A percentile compares a stretch with the other conserved stretches of the same genome.
phyloP scores from a whole-genome alignment of 92 coral and sea anemone species.

The Palythoa heliodiscus region DNA sequence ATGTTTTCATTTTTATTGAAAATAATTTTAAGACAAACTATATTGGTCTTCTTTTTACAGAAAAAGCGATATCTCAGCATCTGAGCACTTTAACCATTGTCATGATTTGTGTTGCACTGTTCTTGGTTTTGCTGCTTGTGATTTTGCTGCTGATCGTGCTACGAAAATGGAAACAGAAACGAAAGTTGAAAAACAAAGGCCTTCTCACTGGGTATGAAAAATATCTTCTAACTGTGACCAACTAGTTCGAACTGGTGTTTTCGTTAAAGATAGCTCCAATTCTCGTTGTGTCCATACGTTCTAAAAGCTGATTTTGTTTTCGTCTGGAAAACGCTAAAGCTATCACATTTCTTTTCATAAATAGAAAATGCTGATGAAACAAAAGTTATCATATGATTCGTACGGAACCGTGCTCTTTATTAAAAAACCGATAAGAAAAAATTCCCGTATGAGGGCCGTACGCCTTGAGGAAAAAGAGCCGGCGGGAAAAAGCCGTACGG shows the following conservation, averaged over 20 bases:
- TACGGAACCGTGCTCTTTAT: not conserved
- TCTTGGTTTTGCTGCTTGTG: not conserved
- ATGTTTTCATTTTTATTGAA: too few relatives aligned
- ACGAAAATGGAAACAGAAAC: constrained; percentile 16
- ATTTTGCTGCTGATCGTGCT: not conserved
- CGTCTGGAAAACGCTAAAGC: too few relatives aligned
- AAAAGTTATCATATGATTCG: not conserved
- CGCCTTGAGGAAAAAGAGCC: not conserved
- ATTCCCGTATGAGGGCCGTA: not conserved
- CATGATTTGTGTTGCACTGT: not conserved
- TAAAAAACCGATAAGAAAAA: not conserved
- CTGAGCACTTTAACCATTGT: not conserved
- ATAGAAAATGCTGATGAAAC: too few relatives aligned
- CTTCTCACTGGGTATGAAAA: constrained; percentile 17
- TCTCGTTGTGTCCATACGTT: too few relatives aligned
- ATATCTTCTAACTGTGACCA: too few relatives aligned
- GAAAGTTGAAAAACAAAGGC: not conserved
- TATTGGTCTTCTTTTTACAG: too few relatives aligned
- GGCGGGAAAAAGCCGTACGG: not conserved
- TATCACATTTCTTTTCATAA: too few relatives aligned
- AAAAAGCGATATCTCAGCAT: too few relatives aligned
- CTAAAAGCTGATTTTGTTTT: too few relatives aligned
- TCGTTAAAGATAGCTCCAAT: too few relatives aligned
- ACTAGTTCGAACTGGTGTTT: too few relatives aligned
- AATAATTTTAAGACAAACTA: too few relatives aligned